Conservation (phyloP, 92 coral and sea anemone species). For the Parazoanthus swiftii region DNA sequence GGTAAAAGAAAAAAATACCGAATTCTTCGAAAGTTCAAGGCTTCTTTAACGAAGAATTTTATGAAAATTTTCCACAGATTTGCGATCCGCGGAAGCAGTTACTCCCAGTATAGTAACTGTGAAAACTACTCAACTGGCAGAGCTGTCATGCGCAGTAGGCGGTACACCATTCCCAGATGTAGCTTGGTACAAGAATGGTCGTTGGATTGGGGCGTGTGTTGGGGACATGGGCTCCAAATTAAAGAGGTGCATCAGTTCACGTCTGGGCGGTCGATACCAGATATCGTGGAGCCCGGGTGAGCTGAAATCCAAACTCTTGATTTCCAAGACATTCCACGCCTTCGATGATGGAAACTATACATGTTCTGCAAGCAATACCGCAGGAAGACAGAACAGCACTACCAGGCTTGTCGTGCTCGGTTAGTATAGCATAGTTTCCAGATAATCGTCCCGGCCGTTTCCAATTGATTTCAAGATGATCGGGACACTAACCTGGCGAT, state of each 20-base stretch:
- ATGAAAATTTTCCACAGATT: background rate
- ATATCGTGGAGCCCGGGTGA: conserved; percentile 32
- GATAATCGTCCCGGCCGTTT: too few relatives aligned
- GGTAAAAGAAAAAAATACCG: too few relatives aligned
- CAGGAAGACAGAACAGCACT: conserved; percentile 43
- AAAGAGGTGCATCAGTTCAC: background rate
- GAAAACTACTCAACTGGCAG: conserved; percentile 57
- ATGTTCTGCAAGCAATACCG: conserved; percentile 60
- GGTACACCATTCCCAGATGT: conserved; percentile 68
- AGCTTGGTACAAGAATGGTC: conserved; percentile 64
- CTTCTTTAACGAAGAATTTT: background rate
- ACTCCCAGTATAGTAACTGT: conserved; percentile 42
- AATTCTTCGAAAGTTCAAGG: background rate
- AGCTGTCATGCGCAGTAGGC: conserved; percentile 59
- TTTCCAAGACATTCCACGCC: conserved; percentile 63
- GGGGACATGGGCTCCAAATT: conserved; percentile 44
- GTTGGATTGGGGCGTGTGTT: conserved; percentile 57
- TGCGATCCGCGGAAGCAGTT: conserved; percentile 17
- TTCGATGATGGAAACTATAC: conserved; percentile 68
- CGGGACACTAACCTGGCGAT: too few relatives aligned
- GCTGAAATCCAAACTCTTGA: conserved; percentile 53
- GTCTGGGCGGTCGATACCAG: conserved; percentile 4
- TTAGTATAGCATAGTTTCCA: background rate
- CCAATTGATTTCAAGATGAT: too few relatives aligned
- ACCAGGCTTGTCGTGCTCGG: conserved; percentile 5